A percentile compares a stretch with the other conserved stretches of the same genome.
phyloP scores from a whole-genome alignment of 2,888 invertebrate genomes.

The Lasioglossum calceatum region DNA sequence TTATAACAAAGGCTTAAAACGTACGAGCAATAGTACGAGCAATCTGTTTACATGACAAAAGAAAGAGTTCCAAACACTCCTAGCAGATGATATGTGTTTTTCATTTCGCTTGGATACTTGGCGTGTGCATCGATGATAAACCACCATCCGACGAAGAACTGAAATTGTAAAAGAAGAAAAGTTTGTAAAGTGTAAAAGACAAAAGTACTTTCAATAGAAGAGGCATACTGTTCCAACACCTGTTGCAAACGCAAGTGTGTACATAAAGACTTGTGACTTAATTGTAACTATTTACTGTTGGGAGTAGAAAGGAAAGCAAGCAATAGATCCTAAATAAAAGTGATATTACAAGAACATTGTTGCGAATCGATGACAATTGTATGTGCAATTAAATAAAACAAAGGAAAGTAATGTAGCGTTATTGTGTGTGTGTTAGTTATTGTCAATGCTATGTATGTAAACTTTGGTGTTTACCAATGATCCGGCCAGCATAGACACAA shows the following conservation, averaged over 20 bases:
- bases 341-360: not conserved
- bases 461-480: slow-evolving; percentile 89
- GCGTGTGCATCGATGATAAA: slow-evolving; percentile 97
- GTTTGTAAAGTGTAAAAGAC: not conserved
- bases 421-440: not conserved
- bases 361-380: not conserved
- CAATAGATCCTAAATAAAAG: not conserved
- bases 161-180: slow-evolving; percentile 70
- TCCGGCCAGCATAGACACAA: slow-evolving; percentile 94
- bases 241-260: not conserved
- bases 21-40: not conserved
- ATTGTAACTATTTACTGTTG: not conserved
- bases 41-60: slow-evolving; percentile 91
- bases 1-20: not conserved
- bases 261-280: not conserved
- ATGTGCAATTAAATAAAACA: slow-evolving; percentile 21
- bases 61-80: slow-evolving; percentile 98
- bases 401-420: not conserved
- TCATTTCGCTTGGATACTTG: slow-evolving; percentile 89
- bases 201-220: not conserved
- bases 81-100: slow-evolving; percentile 94
- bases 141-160: slow-evolving; percentile 99
- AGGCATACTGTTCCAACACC: not conserved
- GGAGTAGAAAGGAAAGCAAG: not conserved
- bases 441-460: slow-evolving; percentile 14